Conservation (phyloP, 2,113 vertebrate species). For the Tetrao urogallus region DNA sequence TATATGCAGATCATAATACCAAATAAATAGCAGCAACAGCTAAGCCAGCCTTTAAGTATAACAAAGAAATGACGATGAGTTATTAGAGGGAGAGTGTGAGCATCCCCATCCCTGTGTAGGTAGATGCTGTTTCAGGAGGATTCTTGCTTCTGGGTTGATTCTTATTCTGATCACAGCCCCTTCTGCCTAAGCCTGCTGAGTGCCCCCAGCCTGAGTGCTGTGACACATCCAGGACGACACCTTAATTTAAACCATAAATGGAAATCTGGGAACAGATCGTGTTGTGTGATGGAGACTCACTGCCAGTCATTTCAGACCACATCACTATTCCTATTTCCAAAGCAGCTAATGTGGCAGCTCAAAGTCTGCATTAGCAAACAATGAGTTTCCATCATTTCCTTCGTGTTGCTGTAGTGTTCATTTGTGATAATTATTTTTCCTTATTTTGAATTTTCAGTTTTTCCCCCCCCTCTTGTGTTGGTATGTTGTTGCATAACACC, state of each 20-base stretch:
- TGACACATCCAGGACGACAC: background rate
- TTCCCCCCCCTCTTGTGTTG: background rate
- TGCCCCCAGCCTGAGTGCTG: rapidly evolving
- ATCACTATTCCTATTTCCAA: background rate
- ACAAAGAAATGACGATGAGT: background rate
- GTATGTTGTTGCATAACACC: background rate
- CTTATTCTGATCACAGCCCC: background rate
- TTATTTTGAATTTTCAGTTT: background rate
- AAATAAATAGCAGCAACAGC: background rate
- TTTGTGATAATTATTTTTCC: background rate
- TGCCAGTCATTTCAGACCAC: background rate
- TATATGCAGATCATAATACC: background rate
- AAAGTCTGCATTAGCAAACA: background rate
- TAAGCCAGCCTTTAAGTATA: background rate
- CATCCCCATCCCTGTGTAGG: rapidly evolving
- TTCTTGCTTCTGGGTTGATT: background rate
- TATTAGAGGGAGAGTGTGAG: background rate
- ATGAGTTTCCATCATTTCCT: background rate
- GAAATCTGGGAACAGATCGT: background rate
- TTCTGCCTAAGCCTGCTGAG: background rate
- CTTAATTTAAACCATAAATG: background rate
- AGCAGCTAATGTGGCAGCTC: background rate
- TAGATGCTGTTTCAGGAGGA: background rate
- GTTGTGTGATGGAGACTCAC: too few relatives aligned
- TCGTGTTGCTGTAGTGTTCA: background rate